Evolutionary conservation across 2,113 vertebrate species (phyloP).

Genomic region (Melanostigma gelatinosum): DNA sequence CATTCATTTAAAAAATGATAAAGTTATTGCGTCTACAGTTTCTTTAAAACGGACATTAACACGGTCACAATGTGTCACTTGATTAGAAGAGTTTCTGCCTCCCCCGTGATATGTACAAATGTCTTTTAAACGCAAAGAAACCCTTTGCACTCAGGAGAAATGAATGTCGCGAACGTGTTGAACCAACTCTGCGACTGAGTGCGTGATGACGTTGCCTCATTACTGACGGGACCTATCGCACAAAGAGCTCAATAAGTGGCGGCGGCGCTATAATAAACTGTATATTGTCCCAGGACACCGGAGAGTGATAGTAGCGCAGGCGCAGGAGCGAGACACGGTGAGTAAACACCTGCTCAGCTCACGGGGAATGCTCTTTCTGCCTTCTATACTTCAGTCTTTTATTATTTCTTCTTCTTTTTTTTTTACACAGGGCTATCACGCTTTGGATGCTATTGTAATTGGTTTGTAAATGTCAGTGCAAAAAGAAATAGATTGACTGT

Average conservation of each 20-base stretch:
- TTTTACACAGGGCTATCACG: background rate
- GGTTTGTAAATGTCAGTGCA: background rate
- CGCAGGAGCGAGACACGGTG: background rate
- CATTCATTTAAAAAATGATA: background rate
- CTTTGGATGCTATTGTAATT: background rate
- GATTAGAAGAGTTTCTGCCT: too few species aligned
- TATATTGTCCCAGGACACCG: background rate
- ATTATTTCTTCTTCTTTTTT: too few species aligned
- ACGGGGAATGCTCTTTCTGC: rapidly evolving
- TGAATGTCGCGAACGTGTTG: background rate
- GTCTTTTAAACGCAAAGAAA: background rate
- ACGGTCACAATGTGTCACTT: too few species aligned
- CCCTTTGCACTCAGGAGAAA: background rate
- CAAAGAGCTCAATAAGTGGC: constrained; percentile 1
- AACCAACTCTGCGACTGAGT: background rate
- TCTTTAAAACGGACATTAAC: too few species aligned
- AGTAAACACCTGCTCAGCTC: background rate
- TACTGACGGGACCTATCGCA: background rate
- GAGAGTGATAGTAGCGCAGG: background rate
- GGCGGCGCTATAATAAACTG: constrained; percentile 4
- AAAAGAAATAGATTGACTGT: background rate
- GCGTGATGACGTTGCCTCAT: constrained; percentile 21
- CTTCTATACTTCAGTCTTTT: background rate
- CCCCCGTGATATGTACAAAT: background rate
- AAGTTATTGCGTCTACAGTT: background rate